Conservation (phyloP, 2,113 vertebrate genomes). For the Entomyzon cyanotis region DNA sequence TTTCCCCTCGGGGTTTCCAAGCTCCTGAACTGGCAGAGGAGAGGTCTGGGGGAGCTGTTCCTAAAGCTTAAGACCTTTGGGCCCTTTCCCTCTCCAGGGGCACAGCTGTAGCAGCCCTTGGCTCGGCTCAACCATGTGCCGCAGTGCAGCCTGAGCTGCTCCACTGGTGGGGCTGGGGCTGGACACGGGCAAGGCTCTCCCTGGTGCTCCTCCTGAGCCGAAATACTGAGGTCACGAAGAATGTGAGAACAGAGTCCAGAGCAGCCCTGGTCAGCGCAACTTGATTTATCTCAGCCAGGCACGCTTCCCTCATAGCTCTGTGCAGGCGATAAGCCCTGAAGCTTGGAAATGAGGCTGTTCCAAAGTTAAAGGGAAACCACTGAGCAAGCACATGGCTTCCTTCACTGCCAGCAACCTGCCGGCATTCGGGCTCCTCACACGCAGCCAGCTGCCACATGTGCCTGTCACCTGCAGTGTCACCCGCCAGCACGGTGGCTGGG, state of each 20-base stretch:
- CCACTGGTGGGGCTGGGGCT: accelerated
- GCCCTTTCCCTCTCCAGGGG: neutral
- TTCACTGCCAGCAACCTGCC: neutral
- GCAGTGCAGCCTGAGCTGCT: accelerated
- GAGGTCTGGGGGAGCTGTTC: neutral
- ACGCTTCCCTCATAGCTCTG: constrained; percentile 44
- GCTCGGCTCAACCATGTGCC: accelerated
- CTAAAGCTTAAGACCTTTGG: neutral
- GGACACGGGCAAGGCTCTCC: neutral
- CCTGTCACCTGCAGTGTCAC: neutral
- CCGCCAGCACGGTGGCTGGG: neutral
- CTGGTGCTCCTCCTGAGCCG: neutral
- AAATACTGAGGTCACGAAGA: constrained; percentile 54
- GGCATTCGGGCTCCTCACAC: neutral
- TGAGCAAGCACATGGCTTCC: neutral
- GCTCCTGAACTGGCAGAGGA: neutral
- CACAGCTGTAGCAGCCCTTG: neutral
- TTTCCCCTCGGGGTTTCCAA: neutral
- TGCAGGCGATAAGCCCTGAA: neutral
- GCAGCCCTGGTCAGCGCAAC: neutral
- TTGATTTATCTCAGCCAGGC: constrained; percentile 59
- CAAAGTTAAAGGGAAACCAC: constrained; percentile 51
- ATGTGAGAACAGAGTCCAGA: constrained; percentile 58
- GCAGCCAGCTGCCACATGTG: neutral
- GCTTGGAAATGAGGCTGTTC: neutral